Percentiles rank a stretch among this genome's conserved stretches.
phyloP scores from a whole-genome alignment of 2,797 vertebrate species.

The Heteromormyrus szaboi region DNA sequence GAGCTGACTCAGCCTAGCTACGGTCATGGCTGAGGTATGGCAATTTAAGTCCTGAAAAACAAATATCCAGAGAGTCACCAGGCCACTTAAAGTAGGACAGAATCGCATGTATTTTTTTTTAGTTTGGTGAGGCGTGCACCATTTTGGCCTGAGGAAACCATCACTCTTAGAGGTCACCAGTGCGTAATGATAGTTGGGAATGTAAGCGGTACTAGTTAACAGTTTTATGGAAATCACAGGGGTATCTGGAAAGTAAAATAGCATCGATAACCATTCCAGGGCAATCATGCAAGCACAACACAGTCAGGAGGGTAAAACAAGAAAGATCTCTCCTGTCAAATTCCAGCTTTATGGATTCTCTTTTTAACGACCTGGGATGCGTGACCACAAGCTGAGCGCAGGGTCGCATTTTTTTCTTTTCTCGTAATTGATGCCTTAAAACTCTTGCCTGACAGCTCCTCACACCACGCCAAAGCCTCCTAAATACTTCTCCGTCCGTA shows the following conservation, averaged over 20 bases:
- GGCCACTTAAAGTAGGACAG: neutral
- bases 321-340: neutral
- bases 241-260: neutral
- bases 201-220: neutral
- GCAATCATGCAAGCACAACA: neutral
- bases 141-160: neutral
- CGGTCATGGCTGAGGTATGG: neutral
- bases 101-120: neutral
- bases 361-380: neutral
- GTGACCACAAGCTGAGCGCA: neutral
- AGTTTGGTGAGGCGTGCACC: neutral
- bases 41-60: neutral
- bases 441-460: slow-evolving; percentile 5
- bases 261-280: neutral
- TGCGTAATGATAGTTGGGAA: neutral
- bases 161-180: slow-evolving; percentile 5
- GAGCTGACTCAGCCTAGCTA: neutral
- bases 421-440: neutral
- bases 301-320: neutral
- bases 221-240: neutral
- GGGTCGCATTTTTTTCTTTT: neutral
- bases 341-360: neutral
- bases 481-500: slow-evolving; percentile 1
- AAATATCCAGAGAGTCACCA: neutral
- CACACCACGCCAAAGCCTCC: neutral